Evolutionary conservation across 2,888 invertebrate species (phyloP), one percentile per base, ranked within the genome.

Genomic region (Lumbricus terrestris): DNA sequence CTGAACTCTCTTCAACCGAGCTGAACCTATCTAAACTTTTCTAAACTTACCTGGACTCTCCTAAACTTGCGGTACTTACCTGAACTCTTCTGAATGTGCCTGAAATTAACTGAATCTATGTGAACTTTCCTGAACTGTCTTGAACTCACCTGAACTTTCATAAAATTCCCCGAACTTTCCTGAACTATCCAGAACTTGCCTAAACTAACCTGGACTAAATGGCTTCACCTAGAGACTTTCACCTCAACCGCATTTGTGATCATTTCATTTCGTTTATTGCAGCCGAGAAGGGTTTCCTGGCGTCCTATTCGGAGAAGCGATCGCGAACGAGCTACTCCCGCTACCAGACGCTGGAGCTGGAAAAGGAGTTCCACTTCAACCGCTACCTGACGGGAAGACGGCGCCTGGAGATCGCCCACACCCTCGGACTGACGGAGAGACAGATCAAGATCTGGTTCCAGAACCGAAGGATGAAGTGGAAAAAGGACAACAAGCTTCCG

Each of bases 301-400:
- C 85, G 0, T 23, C 85, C 0, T 85, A 23, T 33, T 6, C 90
- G 88, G 90, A 89, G 69, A 98, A 98, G 96, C 97, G 98, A 95
- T 98, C 98, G 93, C 97, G 98, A 94, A 98, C 98, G 96, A 98
- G 98, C 93, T 98, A 98, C 96, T 98, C 98, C 93, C 97, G 98
- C 95, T 98, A 98, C 89, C 90, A 90, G 85, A 90, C 90, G 82
- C 89, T 90, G 35, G 90, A 90, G 54, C 82, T 90, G 89, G 90
- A 90, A 47, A 90, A 90, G 42, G 90, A 90, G 35, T 90, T 90
- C 54, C 90, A 90, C 54, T 98, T 98, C 96, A 98, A 98, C 96
- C 97, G 98, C 95, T 98, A 98, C 96, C 96, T 98, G 96, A 98
- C 98, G 95, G 96, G 98, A 95, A 96, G 98, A 96, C 96, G 98